Conservation (phyloP, 2,888 invertebrate genomes). For the Hydrotaea cyrtoneurina region DNA sequence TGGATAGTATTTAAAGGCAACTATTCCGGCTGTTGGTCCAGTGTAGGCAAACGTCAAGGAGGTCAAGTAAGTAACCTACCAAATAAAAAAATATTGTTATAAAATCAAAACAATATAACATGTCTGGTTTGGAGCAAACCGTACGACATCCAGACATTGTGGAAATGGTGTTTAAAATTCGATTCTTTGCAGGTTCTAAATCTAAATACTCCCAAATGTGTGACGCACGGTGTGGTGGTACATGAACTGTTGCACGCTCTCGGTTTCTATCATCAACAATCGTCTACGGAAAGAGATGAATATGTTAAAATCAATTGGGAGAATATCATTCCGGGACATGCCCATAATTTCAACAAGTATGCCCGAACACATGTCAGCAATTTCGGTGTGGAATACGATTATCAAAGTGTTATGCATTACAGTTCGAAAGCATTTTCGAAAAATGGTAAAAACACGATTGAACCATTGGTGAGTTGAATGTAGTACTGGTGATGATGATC, state of each 20-base stretch:
- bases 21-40: conserved; percentile 85
- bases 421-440: conserved; percentile 85
- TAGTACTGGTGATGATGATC: background rate
- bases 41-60: conserved; percentile 84
- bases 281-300: conserved; percentile 88
- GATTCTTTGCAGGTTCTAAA: conserved; percentile 81
- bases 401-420: conserved; percentile 88
- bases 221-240: conserved; percentile 85
- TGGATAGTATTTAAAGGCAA: conserved; percentile 83
- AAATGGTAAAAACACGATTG: conserved; percentile 85
- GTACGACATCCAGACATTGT: too few relatives aligned
- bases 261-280: conserved; percentile 93
- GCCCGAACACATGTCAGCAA: conserved; percentile 84
- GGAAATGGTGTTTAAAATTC: too few relatives aligned
- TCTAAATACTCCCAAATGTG: conserved; percentile 82
- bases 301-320: conserved; percentile 88
- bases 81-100: background rate
- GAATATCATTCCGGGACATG: conserved; percentile 83
- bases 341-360: conserved; percentile 85
- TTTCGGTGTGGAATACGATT: conserved; percentile 87
- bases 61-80: conserved; percentile 81
- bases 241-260: conserved; percentile 91
- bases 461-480: conserved; percentile 81
- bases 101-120: too few relatives aligned
- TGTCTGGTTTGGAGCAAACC: too few relatives aligned